phyloP scores from a whole-genome alignment of 2,113 vertebrate species.

The Falco punctatus region DNA sequence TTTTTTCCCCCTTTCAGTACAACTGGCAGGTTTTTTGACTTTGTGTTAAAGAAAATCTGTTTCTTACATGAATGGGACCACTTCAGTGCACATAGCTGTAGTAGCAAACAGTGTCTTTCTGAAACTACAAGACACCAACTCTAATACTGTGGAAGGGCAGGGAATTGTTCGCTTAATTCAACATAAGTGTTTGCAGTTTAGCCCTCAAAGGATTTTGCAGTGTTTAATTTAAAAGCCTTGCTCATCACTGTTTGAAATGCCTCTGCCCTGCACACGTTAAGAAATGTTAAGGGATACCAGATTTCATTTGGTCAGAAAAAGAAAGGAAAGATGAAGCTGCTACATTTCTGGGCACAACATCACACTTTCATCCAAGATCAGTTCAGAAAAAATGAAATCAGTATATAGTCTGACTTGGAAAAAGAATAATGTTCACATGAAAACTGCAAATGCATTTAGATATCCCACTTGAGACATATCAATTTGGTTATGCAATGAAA shows the following conservation, averaged over 20 bases:
- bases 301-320: background rate
- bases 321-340: background rate
- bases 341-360: background rate
- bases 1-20: background rate
- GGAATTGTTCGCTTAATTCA: background rate
- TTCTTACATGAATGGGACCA: background rate
- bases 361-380: background rate
- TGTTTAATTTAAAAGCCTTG: background rate
- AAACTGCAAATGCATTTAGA: constrained; percentile 5
- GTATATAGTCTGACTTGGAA: background rate
- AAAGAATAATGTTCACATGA: background rate
- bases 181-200: background rate
- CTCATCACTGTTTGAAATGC: background rate
- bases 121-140: background rate
- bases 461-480: background rate
- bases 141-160: background rate
- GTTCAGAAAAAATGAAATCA: background rate
- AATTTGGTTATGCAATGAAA: constrained; percentile 51
- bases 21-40: background rate
- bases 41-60: background rate
- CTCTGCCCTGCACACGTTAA: background rate
- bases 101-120: background rate
- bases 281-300: background rate
- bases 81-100: background rate
- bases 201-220: background rate